phyloP scores from a whole-genome alignment of 1,140 invertebrate species.

The Sarcophaga peregrina region DNA sequence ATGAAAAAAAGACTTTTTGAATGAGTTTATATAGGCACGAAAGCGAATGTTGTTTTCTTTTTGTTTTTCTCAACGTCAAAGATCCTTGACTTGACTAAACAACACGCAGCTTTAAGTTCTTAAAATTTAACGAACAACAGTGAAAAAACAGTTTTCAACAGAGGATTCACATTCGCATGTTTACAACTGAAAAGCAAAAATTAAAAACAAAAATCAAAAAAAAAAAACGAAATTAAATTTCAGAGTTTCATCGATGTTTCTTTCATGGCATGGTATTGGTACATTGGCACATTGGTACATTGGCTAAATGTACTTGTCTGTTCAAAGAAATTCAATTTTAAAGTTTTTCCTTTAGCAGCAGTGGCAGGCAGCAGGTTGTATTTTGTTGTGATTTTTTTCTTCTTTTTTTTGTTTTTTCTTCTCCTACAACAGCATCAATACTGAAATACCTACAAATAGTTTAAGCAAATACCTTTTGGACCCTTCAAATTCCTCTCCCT shows the following conservation, averaged over 20 bases:
- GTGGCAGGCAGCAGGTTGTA: slow-evolving; percentile 10
- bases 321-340: slow-evolving; percentile 10
- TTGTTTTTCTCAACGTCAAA: background rate
- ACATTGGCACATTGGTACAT: too few relatives aligned
- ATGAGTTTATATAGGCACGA: slow-evolving; percentile 38
- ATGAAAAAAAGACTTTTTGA: slow-evolving; percentile 32
- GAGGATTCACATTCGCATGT: background rate
- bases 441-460: too few relatives aligned
- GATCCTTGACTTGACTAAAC: background rate
- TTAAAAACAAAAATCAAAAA: background rate
- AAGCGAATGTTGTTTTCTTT: slow-evolving; percentile 35
- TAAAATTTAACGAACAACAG: background rate
- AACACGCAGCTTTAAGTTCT: slow-evolving; percentile 20
- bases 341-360: background rate
- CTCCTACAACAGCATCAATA: too few relatives aligned
- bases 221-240: background rate
- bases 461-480: too few relatives aligned
- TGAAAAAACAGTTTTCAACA: background rate
- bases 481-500: too few relatives aligned
- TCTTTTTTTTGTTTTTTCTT: background rate
- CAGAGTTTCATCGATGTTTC: background rate
- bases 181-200: background rate
- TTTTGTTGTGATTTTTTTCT: background rate
- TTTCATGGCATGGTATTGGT: background rate
- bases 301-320: slow-evolving; percentile 21